Evolutionary conservation across 2,888 invertebrate species (phyloP).

Genomic region (Falcaria lacertinaria): DNA sequence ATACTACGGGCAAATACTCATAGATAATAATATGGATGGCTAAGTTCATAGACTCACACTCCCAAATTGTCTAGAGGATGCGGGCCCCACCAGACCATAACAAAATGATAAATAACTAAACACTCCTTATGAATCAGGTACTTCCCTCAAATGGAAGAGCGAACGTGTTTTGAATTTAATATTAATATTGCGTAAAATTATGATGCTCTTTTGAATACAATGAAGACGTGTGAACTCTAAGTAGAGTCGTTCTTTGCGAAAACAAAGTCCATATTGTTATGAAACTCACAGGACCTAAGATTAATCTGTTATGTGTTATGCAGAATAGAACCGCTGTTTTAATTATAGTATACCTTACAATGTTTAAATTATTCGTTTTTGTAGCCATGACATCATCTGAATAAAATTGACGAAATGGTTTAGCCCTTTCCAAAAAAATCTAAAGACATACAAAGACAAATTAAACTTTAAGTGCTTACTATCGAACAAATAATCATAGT

Average conservation of each 20-base stretch:
- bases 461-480: too few species aligned
- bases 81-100: conserved; percentile 31
- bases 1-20: too few species aligned
- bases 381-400: too few species aligned
- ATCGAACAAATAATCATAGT: too few species aligned
- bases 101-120: conserved; percentile 24
- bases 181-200: background rate
- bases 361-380: too few species aligned
- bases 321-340: too few species aligned
- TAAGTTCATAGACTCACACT: conserved; percentile 23
- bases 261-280: background rate
- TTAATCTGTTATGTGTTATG: background rate
- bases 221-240: background rate
- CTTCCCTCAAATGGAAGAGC: conserved; percentile 1
- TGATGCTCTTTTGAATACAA: background rate
- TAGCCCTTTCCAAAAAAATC: too few species aligned
- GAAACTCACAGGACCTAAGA: background rate
- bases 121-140: conserved; percentile 28
- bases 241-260: too few species aligned
- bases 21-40: conserved; percentile 5
- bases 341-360: too few species aligned
- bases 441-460: too few species aligned
- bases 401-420: too few species aligned
- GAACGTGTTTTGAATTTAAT: background rate
- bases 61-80: conserved; percentile 17